Evolutionary conservation across 2,888 invertebrate genomes (phyloP).

Genomic region (Eueremaeus valkanovi): DNA sequence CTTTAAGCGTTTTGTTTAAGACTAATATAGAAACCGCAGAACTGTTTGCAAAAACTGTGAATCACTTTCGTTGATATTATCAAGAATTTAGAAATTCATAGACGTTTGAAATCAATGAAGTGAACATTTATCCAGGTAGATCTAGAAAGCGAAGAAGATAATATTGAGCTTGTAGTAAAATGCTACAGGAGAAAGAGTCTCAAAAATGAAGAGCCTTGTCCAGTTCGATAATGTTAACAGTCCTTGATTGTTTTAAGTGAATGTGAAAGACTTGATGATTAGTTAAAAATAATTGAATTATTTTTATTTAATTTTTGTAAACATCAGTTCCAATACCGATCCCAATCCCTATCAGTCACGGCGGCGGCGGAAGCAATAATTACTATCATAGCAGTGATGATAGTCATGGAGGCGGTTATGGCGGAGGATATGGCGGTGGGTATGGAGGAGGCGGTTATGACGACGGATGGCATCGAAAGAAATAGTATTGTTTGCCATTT

Average conservation of each 20-base stretch:
- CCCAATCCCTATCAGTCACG: background rate
- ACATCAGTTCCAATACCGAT: constrained; percentile 4
- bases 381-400: background rate
- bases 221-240: too few species aligned
- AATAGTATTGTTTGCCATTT: background rate
- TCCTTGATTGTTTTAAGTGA: too few species aligned
- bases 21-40: too few species aligned
- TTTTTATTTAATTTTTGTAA: background rate
- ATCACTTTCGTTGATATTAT: too few species aligned
- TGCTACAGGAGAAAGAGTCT: background rate
- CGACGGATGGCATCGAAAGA: background rate
- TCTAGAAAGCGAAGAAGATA: too few species aligned
- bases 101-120: too few species aligned
- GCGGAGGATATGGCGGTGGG: background rate
- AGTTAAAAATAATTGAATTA: background rate
- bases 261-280: too few species aligned
- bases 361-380: background rate
- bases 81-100: too few species aligned
- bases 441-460: background rate
- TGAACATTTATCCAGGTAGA: too few species aligned
- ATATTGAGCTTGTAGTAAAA: background rate
- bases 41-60: too few species aligned
- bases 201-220: too few species aligned
- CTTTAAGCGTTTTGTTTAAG: too few species aligned
- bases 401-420: background rate